phyloP scores from a whole-genome alignment of 2,113 vertebrate species.

The Centropus bengalensis region DNA sequence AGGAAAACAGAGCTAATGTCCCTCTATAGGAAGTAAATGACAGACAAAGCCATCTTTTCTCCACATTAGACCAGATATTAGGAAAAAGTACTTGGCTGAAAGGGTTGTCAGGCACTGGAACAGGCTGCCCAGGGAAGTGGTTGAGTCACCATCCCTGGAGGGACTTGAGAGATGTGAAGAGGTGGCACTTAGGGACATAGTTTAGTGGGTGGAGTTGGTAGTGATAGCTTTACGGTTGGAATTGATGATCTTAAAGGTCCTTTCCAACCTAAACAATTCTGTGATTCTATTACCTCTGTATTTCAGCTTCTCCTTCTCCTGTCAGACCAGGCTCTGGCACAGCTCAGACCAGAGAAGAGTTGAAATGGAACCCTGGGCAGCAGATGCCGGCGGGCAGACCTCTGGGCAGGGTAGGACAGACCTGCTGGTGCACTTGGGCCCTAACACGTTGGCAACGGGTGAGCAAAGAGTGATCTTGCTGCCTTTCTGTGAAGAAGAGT shows the following conservation, averaged over 20 bases:
- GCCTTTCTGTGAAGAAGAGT: background rate
- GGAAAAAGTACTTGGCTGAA: too few species aligned
- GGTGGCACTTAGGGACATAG: too few species aligned
- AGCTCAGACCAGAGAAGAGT: accelerated
- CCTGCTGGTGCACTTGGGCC: background rate
- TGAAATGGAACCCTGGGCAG: background rate
- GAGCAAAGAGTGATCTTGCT: background rate
- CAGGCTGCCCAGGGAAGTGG: too few species aligned
- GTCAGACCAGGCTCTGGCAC: accelerated
- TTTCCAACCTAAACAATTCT: too few species aligned
- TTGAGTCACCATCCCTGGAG: too few species aligned
- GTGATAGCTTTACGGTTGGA: too few species aligned
- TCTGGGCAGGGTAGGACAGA: background rate
- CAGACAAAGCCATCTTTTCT: background rate
- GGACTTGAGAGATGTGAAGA: too few species aligned
- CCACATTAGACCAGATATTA: accelerated
- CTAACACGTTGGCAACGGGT: accelerated
- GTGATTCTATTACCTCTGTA: too few species aligned
- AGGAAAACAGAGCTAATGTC: background rate
- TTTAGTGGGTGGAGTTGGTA: too few species aligned
- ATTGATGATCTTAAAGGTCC: too few species aligned
- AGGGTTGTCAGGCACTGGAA: too few species aligned
- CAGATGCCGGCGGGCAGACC: background rate
- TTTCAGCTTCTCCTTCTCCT: background rate
- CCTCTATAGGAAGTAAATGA: background rate